Evolutionary conservation across 2,888 invertebrate genomes (phyloP).

Genomic region (Scrobipalpa atriplicella): DNA sequence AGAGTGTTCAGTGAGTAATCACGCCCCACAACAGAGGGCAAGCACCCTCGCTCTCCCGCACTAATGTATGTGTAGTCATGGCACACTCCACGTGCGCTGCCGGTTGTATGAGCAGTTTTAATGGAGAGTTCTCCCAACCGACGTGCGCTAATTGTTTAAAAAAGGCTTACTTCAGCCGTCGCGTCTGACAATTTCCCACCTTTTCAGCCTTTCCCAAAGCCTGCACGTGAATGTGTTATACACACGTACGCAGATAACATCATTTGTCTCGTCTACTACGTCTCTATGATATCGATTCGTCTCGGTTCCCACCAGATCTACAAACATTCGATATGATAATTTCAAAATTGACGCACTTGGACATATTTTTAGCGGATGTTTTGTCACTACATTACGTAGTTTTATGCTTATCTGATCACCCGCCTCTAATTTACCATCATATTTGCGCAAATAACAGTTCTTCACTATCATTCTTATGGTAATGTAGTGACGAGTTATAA

Average conservation of each 20-base stretch:
- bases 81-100: conserved; percentile 52
- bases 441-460: conserved; percentile 6
- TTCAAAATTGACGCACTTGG: background rate
- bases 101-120: conserved; percentile 66
- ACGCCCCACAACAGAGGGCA: conserved; percentile 51
- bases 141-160: conserved; percentile 64
- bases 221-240: conserved; percentile 29
- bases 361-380: background rate
- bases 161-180: conserved; percentile 50
- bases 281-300: conserved; percentile 14
- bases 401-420: conserved; percentile 8
- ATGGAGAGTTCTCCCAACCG: conserved; percentile 59
- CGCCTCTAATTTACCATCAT: background rate
- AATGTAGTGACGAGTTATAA: background rate
- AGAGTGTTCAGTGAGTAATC: conserved; percentile 45
- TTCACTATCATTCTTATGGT: background rate
- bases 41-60: conserved; percentile 60
- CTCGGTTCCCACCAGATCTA: conserved; percentile 9
- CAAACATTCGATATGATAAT: background rate
- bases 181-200: conserved; percentile 1
- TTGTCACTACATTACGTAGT: background rate
- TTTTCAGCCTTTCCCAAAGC: conserved; percentile 34
- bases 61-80: conserved; percentile 71
- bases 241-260: conserved; percentile 7
- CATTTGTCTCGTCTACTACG: conserved; percentile 31